Conservation (phyloP, 2,113 vertebrate genomes). For the Pseudonaja textilis region DNA sequence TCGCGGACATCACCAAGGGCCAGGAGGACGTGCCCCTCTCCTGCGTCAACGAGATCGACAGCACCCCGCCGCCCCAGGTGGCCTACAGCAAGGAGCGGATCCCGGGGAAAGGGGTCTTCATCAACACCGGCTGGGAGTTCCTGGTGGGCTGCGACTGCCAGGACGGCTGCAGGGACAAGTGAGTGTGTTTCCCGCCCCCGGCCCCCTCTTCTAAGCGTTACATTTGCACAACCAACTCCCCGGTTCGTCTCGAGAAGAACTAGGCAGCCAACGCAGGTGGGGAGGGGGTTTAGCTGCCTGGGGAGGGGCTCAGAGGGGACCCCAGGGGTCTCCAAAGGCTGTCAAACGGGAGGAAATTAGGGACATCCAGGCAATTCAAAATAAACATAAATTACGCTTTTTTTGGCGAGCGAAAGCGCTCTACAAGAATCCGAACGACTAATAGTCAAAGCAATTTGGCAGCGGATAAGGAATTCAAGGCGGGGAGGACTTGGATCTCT, state of each 20-base stretch:
- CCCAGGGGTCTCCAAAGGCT: background rate
- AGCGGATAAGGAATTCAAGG: too few species aligned
- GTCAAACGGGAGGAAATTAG: too few species aligned
- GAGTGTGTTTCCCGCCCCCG: constrained; percentile 30
- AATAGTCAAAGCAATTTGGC: too few species aligned
- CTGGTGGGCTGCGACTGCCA: constrained; percentile 95
- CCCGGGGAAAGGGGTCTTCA: constrained; percentile 90
- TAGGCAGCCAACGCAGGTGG: background rate
- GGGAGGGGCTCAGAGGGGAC: too few species aligned
- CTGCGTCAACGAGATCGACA: constrained; percentile 96
- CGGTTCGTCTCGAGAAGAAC: background rate
- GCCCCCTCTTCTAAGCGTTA: background rate
- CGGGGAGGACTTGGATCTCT: background rate
- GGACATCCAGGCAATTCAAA: too few species aligned
- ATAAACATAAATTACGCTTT: too few species aligned
- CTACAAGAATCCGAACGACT: too few species aligned
- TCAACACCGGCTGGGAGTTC: constrained; percentile 91
- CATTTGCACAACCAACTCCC: background rate
- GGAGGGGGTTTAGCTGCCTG: background rate
- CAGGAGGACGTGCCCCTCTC: constrained; percentile 91
- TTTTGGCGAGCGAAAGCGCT: too few species aligned
- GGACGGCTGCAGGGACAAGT: constrained; percentile 95
- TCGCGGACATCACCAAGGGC: constrained; percentile 88
- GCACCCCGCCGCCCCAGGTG: constrained; percentile 85
- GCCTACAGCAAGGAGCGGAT: constrained; percentile 96